Conservation (phyloP, 2,113 vertebrate species). For the Xiphorhynchus elegans region DNA sequence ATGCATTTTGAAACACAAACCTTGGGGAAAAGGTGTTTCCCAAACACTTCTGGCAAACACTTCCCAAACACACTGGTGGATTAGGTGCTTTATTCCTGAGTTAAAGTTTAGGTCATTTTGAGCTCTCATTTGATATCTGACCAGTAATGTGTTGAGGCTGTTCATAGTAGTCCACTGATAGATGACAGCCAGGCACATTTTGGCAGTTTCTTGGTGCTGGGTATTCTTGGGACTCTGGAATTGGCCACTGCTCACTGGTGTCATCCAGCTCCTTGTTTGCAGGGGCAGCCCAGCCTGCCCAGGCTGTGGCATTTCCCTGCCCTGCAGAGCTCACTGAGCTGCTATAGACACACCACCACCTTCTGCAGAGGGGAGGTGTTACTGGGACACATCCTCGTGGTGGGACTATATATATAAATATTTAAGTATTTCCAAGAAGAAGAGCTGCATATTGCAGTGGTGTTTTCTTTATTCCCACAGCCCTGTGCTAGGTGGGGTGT, state of each 20-base stretch:
- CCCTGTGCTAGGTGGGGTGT: background rate
- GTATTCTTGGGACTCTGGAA: background rate
- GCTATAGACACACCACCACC: accelerated
- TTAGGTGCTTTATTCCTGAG: background rate
- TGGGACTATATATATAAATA: background rate
- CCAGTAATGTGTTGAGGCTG: background rate
- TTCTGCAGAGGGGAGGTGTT: background rate
- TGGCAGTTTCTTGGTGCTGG: background rate
- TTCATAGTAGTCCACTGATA: background rate
- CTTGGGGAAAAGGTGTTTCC: background rate
- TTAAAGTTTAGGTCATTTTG: background rate
- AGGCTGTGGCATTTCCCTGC: background rate
- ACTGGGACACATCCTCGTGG: background rate
- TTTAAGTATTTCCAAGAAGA: background rate
- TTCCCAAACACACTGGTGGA: background rate
- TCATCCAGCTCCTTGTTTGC: background rate
- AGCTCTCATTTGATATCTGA: background rate
- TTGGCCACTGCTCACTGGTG: background rate
- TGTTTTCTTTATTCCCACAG: background rate
- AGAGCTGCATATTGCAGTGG: background rate
- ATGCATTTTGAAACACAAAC: background rate
- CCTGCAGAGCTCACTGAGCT: background rate
- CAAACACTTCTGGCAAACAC: background rate
- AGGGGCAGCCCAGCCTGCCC: background rate
- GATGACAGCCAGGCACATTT: background rate